These are phyloP conservation scores for Zapus hudsonius DNA, from an alignment of 2,113 vertebrate species.

Conservation along the genomic window DNA sequence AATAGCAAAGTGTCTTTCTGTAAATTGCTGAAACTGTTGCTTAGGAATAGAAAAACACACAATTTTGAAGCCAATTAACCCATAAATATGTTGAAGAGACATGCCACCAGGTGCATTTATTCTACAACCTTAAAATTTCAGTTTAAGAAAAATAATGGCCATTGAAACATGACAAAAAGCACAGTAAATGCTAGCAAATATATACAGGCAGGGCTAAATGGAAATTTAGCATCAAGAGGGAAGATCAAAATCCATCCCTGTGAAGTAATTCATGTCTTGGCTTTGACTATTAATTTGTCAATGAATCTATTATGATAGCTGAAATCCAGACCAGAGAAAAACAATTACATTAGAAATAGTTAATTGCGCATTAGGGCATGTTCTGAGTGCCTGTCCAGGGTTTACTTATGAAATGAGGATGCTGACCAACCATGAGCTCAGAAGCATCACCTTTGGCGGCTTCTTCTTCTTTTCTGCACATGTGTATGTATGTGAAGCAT, in stretches of 20 bases:
- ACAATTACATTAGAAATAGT: background rate
- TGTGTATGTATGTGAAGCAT: no score
- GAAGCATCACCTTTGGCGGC: background rate
- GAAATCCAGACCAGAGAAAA: background rate
- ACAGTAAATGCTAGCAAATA: background rate
- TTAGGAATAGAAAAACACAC: constrained; percentile 9
- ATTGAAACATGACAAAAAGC: constrained; percentile 7
- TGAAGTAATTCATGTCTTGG: background rate
- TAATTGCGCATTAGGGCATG: background rate
- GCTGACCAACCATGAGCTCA: background rate
- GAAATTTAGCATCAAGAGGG: background rate
- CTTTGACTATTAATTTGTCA: background rate
- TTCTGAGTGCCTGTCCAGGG: background rate
- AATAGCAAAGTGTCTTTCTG: constrained; percentile 32
- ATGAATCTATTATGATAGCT: background rate
- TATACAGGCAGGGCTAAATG: background rate
- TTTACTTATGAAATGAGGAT: constrained; percentile 6
- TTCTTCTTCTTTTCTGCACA: background rate
- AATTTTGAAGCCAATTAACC: constrained; percentile 19
- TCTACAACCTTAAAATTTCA: background rate
- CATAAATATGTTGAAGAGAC: background rate
- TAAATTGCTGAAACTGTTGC: background rate
- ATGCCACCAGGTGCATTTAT: background rate
- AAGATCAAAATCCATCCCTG: background rate
- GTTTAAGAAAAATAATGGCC: constrained; percentile 33